Conservation (phyloP, 53 echinoderm and acorn worm species). For the Luidia sarsii region DNA sequence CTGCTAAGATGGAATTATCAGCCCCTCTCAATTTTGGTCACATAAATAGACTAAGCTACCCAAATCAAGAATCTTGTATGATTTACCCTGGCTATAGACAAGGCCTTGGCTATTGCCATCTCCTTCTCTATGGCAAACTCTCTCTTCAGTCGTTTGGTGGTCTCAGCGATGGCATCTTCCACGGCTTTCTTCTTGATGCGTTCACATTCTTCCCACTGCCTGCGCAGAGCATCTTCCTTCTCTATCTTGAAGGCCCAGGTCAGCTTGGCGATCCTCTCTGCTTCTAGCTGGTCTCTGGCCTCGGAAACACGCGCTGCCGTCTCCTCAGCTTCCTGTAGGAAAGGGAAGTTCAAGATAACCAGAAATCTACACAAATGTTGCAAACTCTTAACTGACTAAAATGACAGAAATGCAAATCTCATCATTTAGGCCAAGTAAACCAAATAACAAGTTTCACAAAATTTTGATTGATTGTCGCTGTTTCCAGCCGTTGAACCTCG, state of each 20-base stretch:
- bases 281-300: constrained; percentile 79
- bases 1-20: background rate
- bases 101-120: constrained; percentile 81
- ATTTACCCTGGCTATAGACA: constrained; percentile 89
- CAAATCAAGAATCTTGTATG: background rate
- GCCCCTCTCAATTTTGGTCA: background rate
- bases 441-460: no score
- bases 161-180: constrained; percentile 80
- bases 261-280: constrained; percentile 75
- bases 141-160: constrained; percentile 65
- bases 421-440: no score
- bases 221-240: constrained; percentile 80
- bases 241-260: constrained; percentile 82
- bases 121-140: constrained; percentile 90
- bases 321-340: constrained; percentile 72
- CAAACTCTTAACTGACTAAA: no score
- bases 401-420: no score
- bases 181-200: constrained; percentile 83
- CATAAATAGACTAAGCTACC: background rate
- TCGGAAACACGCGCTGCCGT: constrained; percentile 75
- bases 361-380: no score
- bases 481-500: no score
- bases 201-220: constrained; percentile 95
- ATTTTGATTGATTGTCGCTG: no score
- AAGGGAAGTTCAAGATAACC: no score